Evolutionary conservation across 2,888 invertebrate genomes (phyloP).

Genomic region (Ormyrus rosae): DNA sequence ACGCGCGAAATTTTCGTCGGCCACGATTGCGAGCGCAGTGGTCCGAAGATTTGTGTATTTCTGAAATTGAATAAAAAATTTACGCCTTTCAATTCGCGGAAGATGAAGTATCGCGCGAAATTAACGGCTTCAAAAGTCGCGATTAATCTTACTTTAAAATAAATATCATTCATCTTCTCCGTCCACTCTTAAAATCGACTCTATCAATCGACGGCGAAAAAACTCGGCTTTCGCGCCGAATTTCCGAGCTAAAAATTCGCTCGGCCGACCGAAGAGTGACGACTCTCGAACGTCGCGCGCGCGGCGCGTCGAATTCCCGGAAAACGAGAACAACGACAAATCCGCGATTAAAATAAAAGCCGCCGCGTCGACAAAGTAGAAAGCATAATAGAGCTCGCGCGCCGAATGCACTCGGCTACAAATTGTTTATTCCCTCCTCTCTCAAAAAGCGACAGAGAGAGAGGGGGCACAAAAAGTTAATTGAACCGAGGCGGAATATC

Average conservation of each 20-base stretch:
- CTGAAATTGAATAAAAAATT: too few species aligned
- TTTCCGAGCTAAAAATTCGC: background rate
- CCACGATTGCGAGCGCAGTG: too few species aligned
- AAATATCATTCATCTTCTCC: background rate
- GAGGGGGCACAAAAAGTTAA: conserved; percentile 42
- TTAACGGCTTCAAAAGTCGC: background rate
- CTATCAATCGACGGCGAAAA: background rate
- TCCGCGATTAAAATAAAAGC: conserved; percentile 12
- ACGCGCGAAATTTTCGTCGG: too few species aligned
- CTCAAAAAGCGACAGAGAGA: background rate
- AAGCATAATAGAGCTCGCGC: conserved; percentile 10
- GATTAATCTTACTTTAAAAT: background rate
- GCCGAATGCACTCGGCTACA: conserved; percentile 17
- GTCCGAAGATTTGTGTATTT: too few species aligned
- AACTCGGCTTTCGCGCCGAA: background rate
- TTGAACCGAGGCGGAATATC: conserved; percentile 26
- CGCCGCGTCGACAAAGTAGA: conserved; percentile 5
- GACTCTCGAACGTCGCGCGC: background rate
- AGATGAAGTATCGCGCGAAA: too few species aligned
- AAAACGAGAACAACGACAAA: conserved; percentile 12
- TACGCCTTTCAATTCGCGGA: too few species aligned
- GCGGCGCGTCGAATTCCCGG: conserved; percentile 6
- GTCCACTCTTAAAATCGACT: background rate
- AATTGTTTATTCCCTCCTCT: conserved; percentile 31
- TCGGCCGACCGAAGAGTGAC: background rate